Conservation (phyloP, 2,888 invertebrate genomes). For the Lasioglossum morio region DNA sequence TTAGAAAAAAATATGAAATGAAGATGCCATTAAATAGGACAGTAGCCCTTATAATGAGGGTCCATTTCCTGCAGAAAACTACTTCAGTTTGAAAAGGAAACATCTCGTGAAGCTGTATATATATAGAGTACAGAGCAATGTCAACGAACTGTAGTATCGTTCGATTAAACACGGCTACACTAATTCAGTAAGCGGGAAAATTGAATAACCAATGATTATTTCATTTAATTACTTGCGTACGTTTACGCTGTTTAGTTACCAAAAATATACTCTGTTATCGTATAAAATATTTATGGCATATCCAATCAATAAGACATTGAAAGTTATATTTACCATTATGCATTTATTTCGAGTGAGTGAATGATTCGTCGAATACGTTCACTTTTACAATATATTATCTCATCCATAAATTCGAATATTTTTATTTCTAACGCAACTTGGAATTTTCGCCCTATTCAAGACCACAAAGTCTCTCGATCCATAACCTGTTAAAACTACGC, state of each 20-base stretch:
- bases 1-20: neutral
- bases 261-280: neutral
- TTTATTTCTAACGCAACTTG: neutral
- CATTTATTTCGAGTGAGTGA: neutral
- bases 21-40: neutral
- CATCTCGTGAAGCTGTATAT: neutral
- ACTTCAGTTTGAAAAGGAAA: slow-evolving; percentile 5
- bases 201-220: slow-evolving; percentile 28
- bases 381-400: neutral
- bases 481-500: neutral
- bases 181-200: slow-evolving; percentile 28
- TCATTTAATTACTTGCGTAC: neutral
- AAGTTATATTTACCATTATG: neutral
- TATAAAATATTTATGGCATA: neutral
- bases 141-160: slow-evolving; percentile 37
- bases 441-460: neutral
- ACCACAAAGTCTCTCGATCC: neutral
- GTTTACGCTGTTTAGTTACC: neutral
- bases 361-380: neutral
- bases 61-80: neutral
- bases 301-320: neutral
- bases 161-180: slow-evolving; percentile 20
- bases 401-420: neutral
- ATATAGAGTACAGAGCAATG: slow-evolving; percentile 1
- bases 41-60: neutral